Percentiles rank a stretch among this genome's conserved stretches.
These are phyloP conservation scores for Venustoraphidia nigricollis DNA, from an alignment of 2,888 invertebrate species.

Conservation along the genomic window DNA sequence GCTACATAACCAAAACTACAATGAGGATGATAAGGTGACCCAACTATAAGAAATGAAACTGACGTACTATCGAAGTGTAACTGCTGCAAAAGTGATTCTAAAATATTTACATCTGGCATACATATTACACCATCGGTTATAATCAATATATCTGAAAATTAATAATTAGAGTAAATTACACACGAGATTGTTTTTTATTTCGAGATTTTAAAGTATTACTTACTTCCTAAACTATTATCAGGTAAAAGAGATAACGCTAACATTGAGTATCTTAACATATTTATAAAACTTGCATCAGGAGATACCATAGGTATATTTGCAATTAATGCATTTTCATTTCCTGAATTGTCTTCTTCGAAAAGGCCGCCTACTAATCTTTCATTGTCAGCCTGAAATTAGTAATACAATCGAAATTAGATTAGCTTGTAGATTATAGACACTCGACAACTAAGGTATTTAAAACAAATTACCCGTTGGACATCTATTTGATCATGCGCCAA, in stretches of 20 bases:
- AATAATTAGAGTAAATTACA: constrained; percentile 1
- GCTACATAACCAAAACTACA: constrained; percentile 52
- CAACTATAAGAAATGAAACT: constrained; percentile 60
- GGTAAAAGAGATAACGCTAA: constrained; percentile 57
- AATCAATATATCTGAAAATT: constrained; percentile 46
- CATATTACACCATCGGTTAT: constrained; percentile 61
- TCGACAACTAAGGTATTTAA: not conserved
- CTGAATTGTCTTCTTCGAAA: constrained; percentile 32
- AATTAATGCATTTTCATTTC: constrained; percentile 22
- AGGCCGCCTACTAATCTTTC: constrained; percentile 36
- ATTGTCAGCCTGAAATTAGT: constrained; percentile 28
- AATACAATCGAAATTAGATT: constrained; percentile 1
- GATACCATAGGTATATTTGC: constrained; percentile 39
- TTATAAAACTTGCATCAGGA: constrained; percentile 56
- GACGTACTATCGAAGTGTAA: constrained; percentile 55
- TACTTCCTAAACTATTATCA: constrained; percentile 58
- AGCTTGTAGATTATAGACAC: not conserved
- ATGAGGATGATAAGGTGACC: constrained; percentile 47
- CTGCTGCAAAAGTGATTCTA: constrained; percentile 56
- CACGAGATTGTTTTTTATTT: constrained; percentile 2
- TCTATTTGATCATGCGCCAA: constrained; percentile 38
- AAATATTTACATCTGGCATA: constrained; percentile 52
- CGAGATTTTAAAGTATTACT: constrained; percentile 15
- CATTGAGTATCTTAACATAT: constrained; percentile 62
- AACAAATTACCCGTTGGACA: constrained; percentile 22